phyloP scores from a whole-genome alignment of 2,797 vertebrate species.

The Rhinoraja longicauda region DNA sequence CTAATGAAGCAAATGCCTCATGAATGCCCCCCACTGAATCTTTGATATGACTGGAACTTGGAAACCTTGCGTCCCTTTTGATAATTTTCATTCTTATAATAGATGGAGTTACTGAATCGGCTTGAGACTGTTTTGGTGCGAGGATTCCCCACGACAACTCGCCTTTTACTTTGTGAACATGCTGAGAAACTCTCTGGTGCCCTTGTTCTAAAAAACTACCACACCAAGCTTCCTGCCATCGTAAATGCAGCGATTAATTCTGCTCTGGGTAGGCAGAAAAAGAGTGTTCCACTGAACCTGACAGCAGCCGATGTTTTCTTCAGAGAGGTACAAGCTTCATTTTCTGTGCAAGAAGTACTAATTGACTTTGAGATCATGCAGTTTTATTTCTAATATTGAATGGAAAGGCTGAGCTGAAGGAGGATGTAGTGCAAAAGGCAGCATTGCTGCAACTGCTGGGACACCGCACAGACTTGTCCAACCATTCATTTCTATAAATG shows the following conservation, averaged over 20 bases:
- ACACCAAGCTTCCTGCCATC: conserved; percentile 70
- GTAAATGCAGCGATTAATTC: conserved; percentile 70
- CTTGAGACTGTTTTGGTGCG: conserved; percentile 61
- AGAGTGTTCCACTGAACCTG: conserved; percentile 65
- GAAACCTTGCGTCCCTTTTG: not conserved
- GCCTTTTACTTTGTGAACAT: conserved; percentile 80
- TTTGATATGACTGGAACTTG: not conserved
- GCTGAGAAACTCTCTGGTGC: conserved; percentile 85
- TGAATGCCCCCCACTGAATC: not conserved
- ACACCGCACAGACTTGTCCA: not conserved
- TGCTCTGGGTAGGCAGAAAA: conserved; percentile 63
- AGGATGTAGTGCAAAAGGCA: not conserved
- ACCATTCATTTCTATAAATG: no score
- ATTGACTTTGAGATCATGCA: not conserved
- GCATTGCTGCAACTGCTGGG: not conserved
- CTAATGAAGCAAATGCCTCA: not conserved
- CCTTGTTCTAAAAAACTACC: conserved; percentile 83
- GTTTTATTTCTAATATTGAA: not conserved
- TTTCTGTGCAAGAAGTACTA: not conserved
- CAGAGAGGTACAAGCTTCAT: conserved; percentile 68
- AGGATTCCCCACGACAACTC: conserved; percentile 69
- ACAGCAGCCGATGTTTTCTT: conserved; percentile 89
- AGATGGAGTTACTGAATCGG: conserved; percentile 80
- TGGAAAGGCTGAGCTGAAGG: not conserved
- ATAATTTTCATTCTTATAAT: conserved; percentile 17